Conservation (phyloP, 2,888 invertebrate species). For the Fragum whitleyi region DNA sequence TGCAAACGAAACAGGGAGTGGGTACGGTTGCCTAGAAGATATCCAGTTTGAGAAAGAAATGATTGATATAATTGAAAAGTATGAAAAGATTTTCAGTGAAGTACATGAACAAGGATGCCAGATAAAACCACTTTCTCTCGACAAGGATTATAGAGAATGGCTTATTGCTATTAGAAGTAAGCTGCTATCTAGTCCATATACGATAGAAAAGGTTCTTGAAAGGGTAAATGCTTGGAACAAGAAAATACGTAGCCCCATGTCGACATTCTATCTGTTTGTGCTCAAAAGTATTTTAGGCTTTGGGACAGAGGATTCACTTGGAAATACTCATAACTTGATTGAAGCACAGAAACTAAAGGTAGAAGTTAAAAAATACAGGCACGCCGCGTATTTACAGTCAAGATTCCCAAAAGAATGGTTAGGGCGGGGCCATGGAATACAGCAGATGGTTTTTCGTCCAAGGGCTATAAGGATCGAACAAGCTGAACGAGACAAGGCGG, state of each 20-base stretch:
- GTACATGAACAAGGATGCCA: conserved; percentile 12
- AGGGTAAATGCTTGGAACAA: conserved; percentile 60
- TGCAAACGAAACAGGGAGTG: neutral
- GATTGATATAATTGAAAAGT: conserved; percentile 38
- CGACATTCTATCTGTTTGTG: conserved; percentile 49
- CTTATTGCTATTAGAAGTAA: conserved; percentile 61
- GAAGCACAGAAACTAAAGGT: no score
- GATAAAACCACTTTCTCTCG: conserved; percentile 36
- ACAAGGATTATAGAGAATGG: conserved; percentile 67
- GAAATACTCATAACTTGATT: neutral
- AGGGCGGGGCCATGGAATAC: conserved; percentile 47
- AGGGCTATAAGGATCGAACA: conserved; percentile 3
- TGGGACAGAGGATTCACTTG: neutral
- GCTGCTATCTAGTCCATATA: conserved; percentile 42
- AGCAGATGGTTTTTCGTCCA: conserved; percentile 34
- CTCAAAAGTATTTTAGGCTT: no score
- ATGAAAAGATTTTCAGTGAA: conserved; percentile 57
- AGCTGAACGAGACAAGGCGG: neutral
- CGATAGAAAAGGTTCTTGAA: conserved; percentile 52
- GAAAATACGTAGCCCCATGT: conserved; percentile 45
- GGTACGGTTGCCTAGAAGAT: conserved; percentile 35
- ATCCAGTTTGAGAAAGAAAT: conserved; percentile 36
- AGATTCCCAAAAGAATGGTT: conserved; percentile 63
- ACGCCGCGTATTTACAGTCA: no score
- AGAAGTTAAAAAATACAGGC: neutral